Conservation (phyloP, 2,888 invertebrate species). For the Exephanes ischioxanthus region DNA sequence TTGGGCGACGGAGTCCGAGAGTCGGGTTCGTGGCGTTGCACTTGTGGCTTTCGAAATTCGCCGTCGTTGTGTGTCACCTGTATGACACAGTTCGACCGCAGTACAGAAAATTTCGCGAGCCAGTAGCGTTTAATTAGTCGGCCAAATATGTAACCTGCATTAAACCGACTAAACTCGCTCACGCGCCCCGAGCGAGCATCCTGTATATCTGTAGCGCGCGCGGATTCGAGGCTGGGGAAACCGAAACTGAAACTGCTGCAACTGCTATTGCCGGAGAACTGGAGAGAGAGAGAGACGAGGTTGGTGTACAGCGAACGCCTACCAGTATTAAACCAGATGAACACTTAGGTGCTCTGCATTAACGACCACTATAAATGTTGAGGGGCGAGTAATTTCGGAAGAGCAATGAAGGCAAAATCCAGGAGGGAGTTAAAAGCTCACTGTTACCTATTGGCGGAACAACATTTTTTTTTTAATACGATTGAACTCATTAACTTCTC, state of each 20-base stretch:
- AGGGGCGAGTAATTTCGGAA: slow-evolving; percentile 53
- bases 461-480: background rate
- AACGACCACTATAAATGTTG: slow-evolving; percentile 59
- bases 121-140: slow-evolving; percentile 68
- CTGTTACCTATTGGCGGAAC: background rate
- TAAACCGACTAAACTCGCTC: slow-evolving; percentile 57
- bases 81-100: slow-evolving; percentile 67
- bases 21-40: slow-evolving; percentile 48
- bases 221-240: slow-evolving; percentile 38
- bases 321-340: slow-evolving; percentile 53
- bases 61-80: slow-evolving; percentile 47
- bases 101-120: slow-evolving; percentile 59
- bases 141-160: slow-evolving; percentile 68
- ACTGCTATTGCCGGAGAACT: slow-evolving; percentile 31
- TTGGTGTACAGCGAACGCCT: slow-evolving; percentile 32
- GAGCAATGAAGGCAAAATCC: slow-evolving; percentile 49
- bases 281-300: too few species aligned
- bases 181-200: slow-evolving; percentile 21
- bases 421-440: background rate
- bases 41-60: slow-evolving; percentile 54
- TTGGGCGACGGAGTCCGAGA: slow-evolving; percentile 18
- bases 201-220: background rate
- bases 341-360: slow-evolving; percentile 57
- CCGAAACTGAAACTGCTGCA: slow-evolving; percentile 49
- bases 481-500: background rate